A percentile compares a stretch with the other conserved stretches of the same genome.
Conservation (phyloP, 2,888 invertebrate species). For the Dasypolia templi region DNA sequence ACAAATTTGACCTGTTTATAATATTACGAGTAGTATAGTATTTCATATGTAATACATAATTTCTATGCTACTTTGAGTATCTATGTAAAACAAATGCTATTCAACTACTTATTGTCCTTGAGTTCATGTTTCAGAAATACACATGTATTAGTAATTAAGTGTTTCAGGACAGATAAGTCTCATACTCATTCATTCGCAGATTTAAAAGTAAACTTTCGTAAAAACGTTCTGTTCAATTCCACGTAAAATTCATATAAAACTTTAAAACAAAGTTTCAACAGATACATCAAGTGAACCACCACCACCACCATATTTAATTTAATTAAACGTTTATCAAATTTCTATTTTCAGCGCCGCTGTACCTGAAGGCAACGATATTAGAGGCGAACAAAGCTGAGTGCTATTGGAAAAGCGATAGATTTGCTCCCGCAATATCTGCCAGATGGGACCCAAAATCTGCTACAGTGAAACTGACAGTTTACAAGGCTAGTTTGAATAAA, state of each 20-base stretch:
- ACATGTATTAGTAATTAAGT: not conserved
- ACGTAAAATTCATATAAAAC: constrained; percentile 19
- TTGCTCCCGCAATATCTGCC: constrained; percentile 94
- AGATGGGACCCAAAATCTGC: constrained; percentile 93
- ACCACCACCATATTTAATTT: constrained; percentile 22
- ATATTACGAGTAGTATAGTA: too few species aligned
- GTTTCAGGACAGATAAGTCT: not conserved
- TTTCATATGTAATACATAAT: not conserved
- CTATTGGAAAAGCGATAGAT: constrained; percentile 94
- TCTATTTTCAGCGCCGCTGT: constrained; percentile 91
- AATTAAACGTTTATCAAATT: constrained; percentile 39
- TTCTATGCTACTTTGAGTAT: not conserved
- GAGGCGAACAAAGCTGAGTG: constrained; percentile 91
- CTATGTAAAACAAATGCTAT: too few species aligned
- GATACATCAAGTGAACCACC: not conserved
- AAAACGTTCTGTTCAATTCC: not conserved
- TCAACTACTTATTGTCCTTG: not conserved
- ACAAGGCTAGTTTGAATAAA: constrained; percentile 91
- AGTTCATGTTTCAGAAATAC: not conserved
- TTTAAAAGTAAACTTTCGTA: constrained; percentile 2
- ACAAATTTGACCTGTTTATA: too few species aligned
- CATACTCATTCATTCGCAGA: not conserved
- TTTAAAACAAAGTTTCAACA: constrained; percentile 4
- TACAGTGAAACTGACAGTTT: constrained; percentile 91
- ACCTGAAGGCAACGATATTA: constrained; percentile 94